Conservation (phyloP, 2,888 invertebrate species). For the Cheilosia soror region DNA sequence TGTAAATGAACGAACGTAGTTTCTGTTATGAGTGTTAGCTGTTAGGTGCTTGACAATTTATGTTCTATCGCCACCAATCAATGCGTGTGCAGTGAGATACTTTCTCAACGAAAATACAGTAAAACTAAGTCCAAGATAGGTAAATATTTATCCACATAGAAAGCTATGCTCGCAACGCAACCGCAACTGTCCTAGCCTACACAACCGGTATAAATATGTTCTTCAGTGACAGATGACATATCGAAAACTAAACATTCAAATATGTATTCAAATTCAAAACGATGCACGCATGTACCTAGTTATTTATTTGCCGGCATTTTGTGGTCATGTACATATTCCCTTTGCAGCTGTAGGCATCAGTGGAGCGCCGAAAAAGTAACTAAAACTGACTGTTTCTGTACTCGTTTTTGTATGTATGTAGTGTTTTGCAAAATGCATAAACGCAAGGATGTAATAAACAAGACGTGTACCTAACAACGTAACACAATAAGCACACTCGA, state of each 20-base stretch:
- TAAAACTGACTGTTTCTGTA: not conserved
- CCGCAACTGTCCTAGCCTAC: slow-evolving; percentile 3
- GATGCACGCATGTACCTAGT: not conserved
- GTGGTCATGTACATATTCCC: too few relatives aligned
- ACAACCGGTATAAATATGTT: slow-evolving; percentile 33
- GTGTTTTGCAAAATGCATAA: slow-evolving; percentile 29
- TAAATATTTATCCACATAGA: slow-evolving; percentile 52
- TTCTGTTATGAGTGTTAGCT: slow-evolving; percentile 49
- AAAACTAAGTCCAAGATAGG: slow-evolving; percentile 11
- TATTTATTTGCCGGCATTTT: not conserved
- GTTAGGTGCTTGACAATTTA: slow-evolving; percentile 62
- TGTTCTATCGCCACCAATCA: slow-evolving; percentile 55
- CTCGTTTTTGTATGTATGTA: not conserved
- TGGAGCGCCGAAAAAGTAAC: slow-evolving; percentile 1
- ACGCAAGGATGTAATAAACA: slow-evolving; percentile 31
- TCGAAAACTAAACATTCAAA: slow-evolving; percentile 29
- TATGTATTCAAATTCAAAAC: not conserved
- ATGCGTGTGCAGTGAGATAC: slow-evolving; percentile 43
- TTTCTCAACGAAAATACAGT: slow-evolving; percentile 10
- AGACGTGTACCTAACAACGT: slow-evolving; percentile 38
- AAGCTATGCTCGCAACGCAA: slow-evolving; percentile 29
- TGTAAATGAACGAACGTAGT: slow-evolving; percentile 52
- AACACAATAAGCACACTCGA: slow-evolving; percentile 51
- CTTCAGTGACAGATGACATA: slow-evolving; percentile 37
- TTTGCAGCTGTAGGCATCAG: not conserved